Base-by-base conservation (phyloP, 1,140 invertebrate genomes). In the Drosophila repletoides region DNA sequence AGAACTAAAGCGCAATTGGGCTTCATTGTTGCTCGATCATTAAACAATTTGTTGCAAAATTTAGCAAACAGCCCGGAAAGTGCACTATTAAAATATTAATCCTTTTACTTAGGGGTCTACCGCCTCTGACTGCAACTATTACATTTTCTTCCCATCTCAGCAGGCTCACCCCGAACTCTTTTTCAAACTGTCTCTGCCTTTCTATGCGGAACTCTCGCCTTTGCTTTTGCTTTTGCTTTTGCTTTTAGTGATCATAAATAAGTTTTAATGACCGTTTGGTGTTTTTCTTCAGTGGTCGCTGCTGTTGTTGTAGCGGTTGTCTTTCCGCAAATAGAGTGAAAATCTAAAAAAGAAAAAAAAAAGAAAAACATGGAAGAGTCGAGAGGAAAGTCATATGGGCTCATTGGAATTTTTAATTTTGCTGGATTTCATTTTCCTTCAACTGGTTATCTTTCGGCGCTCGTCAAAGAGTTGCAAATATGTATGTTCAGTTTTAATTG, bases 11-110 rank as follows among this genome's bases (percentile, higher is more conserved):
- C n/a, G n/a, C n/a, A n/a, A n/a, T n/a, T n/a, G n/a, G n/a, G n/a
- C 21, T 12, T 19, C 34, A 26, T 52, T 38, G 28, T 15, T 55
- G 15, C 6, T 12, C 21, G 45, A 59, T 67, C 68, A 41, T 86
- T 58, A 86, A 87, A 76, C 67, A 87, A 87, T 87, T 86, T 86
- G 80, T 86, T 86, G 80, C 80, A 86, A 70, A 69, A 60, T 76
- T 76, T 17, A 72, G 81, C 81, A 67, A 81, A 70, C 68, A 64
- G 41, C 29, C 79, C 79, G 71, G 74, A 86, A 86, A 87, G 38
- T 80, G 80, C 59, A 28, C 46, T 60, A 80, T 87, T 65, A 80
- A 87, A 86, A 70, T 72, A 76, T 76, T 73, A 86, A 86, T 86
- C 81, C 80, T 87, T 86, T 65, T 59, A 49, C 52, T 43, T 31